These are phyloP conservation scores for Apamea monoglypha DNA, from an alignment of 2,888 invertebrate genomes.

Conservation along the genomic window DNA sequence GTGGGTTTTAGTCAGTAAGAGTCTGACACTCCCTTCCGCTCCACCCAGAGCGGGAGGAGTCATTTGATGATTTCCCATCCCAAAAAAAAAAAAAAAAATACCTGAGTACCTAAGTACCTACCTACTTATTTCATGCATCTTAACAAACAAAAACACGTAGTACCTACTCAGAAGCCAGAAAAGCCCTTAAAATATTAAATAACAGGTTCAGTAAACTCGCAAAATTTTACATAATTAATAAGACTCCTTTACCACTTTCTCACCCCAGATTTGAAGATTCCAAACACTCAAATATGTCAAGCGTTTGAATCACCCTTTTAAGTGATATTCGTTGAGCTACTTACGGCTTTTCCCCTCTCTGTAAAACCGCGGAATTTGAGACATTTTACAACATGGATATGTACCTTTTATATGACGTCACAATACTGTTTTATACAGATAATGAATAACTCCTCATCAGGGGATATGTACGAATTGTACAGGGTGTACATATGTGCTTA, in stretches of 20 bases:
- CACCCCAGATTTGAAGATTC: conserved; percentile 28
- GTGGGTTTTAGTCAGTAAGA: too few relatives aligned
- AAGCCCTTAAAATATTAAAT: not conserved
- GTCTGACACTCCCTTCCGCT: too few relatives aligned
- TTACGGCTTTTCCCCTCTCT: conserved; percentile 56
- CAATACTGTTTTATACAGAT: conserved; percentile 50
- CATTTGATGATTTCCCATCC: too few relatives aligned
- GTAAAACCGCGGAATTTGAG: conserved; percentile 62
- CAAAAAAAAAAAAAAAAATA: too few relatives aligned
- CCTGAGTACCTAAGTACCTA: not conserved
- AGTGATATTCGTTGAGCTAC: conserved; percentile 67
- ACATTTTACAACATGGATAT: conserved; percentile 64
- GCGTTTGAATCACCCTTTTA: conserved; percentile 45
- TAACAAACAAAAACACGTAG: not conserved
- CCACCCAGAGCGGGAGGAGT: too few relatives aligned
- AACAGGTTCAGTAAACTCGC: not conserved
- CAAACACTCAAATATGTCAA: conserved; percentile 40
- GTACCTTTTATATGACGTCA: conserved; percentile 51
- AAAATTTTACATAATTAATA: not conserved
- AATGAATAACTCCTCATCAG: conserved; percentile 13
- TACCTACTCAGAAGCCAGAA: not conserved
- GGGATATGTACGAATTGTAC: not conserved
- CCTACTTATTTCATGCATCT: not conserved
- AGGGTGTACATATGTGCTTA: not conserved
- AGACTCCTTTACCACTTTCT: conserved; percentile 9